phyloP scores from a whole-genome alignment of 2,797 vertebrate genomes.

The Channallabes apus region DNA sequence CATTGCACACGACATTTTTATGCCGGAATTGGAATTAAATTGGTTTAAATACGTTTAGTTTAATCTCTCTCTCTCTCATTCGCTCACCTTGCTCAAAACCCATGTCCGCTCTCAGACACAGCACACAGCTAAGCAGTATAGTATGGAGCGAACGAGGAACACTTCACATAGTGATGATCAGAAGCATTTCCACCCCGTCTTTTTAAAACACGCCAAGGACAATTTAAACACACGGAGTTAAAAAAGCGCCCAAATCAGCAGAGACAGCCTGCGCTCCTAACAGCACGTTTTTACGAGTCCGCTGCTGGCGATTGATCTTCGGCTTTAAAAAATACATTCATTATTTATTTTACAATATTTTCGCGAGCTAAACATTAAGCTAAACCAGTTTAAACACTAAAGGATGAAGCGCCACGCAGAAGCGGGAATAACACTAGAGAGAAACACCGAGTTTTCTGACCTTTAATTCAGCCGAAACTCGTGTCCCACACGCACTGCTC shows the following conservation, averaged over 20 bases:
- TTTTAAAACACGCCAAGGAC: constrained; percentile 55
- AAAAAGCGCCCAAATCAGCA: constrained; percentile 75
- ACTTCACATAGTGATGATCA: constrained; percentile 49
- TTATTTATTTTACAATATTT: constrained; percentile 91
- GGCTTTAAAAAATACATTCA: constrained; percentile 85
- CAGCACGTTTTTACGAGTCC: constrained; percentile 79
- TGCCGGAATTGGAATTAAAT: neutral
- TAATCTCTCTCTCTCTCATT: neutral
- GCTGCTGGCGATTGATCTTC: constrained; percentile 85
- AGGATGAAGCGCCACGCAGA: constrained; percentile 84
- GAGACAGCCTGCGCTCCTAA: constrained; percentile 73
- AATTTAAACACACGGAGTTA: constrained; percentile 65
- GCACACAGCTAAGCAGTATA: neutral
- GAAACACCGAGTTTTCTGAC: constrained; percentile 71
- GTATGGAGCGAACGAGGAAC: neutral
- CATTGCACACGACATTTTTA: neutral
- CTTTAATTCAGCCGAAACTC: constrained; percentile 9
- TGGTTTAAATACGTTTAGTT: neutral
- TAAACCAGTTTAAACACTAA: constrained; percentile 86
- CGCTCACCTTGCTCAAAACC: neutral
- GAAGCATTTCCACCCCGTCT: constrained; percentile 56
- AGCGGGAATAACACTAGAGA: constrained; percentile 90
- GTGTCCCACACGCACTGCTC: neutral
- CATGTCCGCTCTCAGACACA: neutral
- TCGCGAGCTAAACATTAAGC: constrained; percentile 90